These are phyloP conservation scores for Ormyrus pomaceus DNA, from an alignment of 2,888 invertebrate species.

Conservation along the genomic window DNA sequence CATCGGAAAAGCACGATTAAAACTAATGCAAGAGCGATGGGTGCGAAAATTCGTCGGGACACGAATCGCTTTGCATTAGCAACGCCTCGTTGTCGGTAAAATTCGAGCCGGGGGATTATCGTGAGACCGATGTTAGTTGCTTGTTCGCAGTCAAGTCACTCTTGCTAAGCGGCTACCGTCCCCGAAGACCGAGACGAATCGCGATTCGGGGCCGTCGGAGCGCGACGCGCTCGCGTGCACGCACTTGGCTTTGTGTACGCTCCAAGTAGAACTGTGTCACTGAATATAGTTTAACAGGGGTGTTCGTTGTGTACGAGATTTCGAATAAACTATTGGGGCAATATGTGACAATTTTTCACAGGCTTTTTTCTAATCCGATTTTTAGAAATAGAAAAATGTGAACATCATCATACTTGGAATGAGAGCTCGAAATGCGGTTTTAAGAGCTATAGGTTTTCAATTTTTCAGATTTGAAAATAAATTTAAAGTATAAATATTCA, in stretches of 20 bases:
- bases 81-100: conserved; percentile 61
- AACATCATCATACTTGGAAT: too few species aligned
- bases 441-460: too few species aligned
- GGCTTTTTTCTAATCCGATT: neutral
- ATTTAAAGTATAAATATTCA: too few species aligned
- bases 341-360: conserved; percentile 22
- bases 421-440: too few species aligned
- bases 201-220: conserved; percentile 61
- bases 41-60: conserved; percentile 35
- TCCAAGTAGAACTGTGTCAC: conserved; percentile 1
- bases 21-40: conserved; percentile 34
- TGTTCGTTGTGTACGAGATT: neutral
- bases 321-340: neutral
- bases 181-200: conserved; percentile 70
- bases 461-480: too few species aligned
- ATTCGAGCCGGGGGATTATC: conserved; percentile 65
- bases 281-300: neutral
- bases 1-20: conserved; percentile 19
- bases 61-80: conserved; percentile 59
- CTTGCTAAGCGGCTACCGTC: conserved; percentile 60
- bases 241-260: neutral
- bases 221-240: conserved; percentile 18
- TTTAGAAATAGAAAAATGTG: too few species aligned
- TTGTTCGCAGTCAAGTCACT: conserved; percentile 74
- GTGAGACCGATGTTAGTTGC: conserved; percentile 72